phyloP scores from a whole-genome alignment of 2,113 vertebrate species.

The Notiomystis cincta region DNA sequence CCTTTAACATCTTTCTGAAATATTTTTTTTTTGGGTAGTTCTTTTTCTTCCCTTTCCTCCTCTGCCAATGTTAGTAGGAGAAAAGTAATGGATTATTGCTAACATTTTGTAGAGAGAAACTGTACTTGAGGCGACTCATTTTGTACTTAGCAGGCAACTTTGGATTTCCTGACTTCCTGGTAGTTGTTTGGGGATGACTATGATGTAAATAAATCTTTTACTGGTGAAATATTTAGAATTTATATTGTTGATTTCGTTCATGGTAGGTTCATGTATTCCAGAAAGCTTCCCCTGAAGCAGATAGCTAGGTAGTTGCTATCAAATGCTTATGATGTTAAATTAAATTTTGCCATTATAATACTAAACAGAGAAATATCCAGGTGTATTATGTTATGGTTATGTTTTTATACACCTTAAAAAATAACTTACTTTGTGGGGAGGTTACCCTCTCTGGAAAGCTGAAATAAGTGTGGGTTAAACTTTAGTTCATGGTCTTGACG shows the following conservation, averaged over 20 bases:
- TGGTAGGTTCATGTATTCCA: not conserved
- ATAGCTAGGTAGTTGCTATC: not conserved
- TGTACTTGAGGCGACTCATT: not conserved
- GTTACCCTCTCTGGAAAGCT: not conserved
- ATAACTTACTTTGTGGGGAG: not conserved
- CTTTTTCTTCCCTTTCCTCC: accelerated
- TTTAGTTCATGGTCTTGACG: not conserved
- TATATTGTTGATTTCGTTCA: not conserved
- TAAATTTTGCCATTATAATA: not conserved
- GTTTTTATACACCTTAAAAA: not conserved
- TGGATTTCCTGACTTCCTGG: not conserved
- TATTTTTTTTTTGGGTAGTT: not conserved
- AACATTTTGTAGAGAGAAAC: not conserved
- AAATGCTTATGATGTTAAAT: not conserved
- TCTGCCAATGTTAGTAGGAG: not conserved
- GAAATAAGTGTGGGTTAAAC: not conserved
- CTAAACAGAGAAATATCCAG: not conserved
- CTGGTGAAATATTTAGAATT: not conserved
- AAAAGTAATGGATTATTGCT: not conserved
- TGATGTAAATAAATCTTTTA: not conserved
- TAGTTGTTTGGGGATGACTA: not conserved
- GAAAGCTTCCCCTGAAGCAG: not conserved
- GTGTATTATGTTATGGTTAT: not conserved
- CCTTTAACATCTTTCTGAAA: not conserved
- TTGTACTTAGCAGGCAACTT: not conserved